phyloP scores from a whole-genome alignment of 2,888 invertebrate species.

The Drosophila ustulata region DNA sequence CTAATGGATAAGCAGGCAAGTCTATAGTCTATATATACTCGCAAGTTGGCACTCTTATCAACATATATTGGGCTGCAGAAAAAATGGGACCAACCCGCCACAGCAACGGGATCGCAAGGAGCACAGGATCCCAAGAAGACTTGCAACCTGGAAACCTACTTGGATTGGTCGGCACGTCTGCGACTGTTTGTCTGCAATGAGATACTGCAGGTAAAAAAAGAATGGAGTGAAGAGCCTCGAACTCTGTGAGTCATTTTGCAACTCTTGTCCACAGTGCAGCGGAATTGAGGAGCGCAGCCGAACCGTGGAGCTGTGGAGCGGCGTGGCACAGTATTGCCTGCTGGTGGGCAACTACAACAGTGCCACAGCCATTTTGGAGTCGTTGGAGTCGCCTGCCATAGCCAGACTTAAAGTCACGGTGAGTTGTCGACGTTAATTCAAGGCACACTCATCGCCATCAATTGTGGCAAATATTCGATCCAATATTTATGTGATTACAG shows the following conservation, averaged over 20 bases:
- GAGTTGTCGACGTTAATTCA: slow-evolving; percentile 47
- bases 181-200: slow-evolving; percentile 85
- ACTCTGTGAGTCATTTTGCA: too few relatives aligned
- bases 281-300: slow-evolving; percentile 83
- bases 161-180: slow-evolving; percentile 85
- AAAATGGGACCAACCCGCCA: slow-evolving; percentile 77
- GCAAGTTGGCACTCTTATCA: background rate
- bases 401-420: slow-evolving; percentile 84
- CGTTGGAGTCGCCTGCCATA: slow-evolving; percentile 84
- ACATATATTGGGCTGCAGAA: slow-evolving; percentile 44
- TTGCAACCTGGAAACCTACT: slow-evolving; percentile 85
- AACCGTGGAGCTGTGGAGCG: slow-evolving; percentile 84
- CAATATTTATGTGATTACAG: slow-evolving; percentile 63
- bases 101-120: slow-evolving; percentile 53
- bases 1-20: slow-evolving; percentile 84
- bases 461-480: background rate
- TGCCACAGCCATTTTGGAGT: slow-evolving; percentile 84
- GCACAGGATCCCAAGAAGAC: slow-evolving; percentile 84
- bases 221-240: too few relatives aligned
- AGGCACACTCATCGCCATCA: background rate
- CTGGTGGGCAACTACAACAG: slow-evolving; percentile 85
- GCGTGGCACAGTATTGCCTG: slow-evolving; percentile 84
- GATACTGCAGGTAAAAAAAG: slow-evolving; percentile 83
- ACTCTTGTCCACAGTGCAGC: slow-evolving; percentile 73
- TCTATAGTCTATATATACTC: background rate